Base-by-base conservation (phyloP, 2,113 vertebrate species). In the Anguilla japonica region DNA sequence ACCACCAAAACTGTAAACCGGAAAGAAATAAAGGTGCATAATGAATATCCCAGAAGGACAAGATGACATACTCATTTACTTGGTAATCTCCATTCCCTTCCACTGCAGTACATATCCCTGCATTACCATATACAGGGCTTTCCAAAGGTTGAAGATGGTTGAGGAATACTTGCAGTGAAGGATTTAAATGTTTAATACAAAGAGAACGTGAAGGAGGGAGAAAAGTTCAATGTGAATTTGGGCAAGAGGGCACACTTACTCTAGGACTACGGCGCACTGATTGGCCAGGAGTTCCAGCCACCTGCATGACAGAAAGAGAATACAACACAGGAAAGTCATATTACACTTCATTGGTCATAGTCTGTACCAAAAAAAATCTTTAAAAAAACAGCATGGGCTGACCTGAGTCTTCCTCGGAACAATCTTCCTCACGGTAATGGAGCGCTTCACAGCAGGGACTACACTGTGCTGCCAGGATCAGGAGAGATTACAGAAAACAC, bases 341-440 rank as follows among this genome's bases (percentile, higher is more conserved):
- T 53, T 53, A 53, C 50, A 11, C 50, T 53, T 53, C 50, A 53
- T 53, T 53, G 50, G 50, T 53, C 50, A 53, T 53, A 53, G 1
- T 53, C 50, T 13, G 7, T 14, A 6, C 50, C 50, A 6, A 6
- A 11, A 53, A 53, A 9, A 46, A 46, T 46, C 43, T 46, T 11
- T 13, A 14, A 14, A 53, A 2, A n/a, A 6, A 15, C 41, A 16
- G 50, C 2, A 7, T 1, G 5, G 39, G 90, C 90, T 93, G 92
- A 94, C 94, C 93, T 91, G 89, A 0, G 94, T 95, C 89, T 96
- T 96, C 81, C 95, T 93, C 20, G 95, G 93, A 0, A 85, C 93
- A 71, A 96, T 95, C 87, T 96, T 96, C 89, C 90, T 94, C 39
- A 96, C 92, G 0, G 91, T 90, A 81, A 96, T 95, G 6, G 88